Evolutionary conservation across 2,113 vertebrate genomes (phyloP).

Genomic region (Protobothrops flavoviridis): DNA sequence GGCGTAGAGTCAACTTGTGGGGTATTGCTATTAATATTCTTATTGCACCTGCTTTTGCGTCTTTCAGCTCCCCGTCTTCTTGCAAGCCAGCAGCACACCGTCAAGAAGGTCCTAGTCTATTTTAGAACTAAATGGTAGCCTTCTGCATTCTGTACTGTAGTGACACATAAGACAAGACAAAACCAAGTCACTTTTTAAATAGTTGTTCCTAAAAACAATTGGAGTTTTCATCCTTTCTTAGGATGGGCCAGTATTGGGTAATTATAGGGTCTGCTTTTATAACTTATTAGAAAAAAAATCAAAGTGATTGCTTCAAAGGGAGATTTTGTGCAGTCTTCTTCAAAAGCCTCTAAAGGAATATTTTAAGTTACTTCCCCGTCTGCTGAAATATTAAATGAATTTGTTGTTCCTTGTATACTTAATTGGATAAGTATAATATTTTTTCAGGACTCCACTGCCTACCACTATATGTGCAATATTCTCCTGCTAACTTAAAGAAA

Average conservation of each 20-base stretch:
- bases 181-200: background rate
- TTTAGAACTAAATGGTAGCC: conserved; percentile 57
- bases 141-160: conserved; percentile 51
- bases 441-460: background rate
- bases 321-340: background rate
- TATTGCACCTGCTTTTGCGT: background rate
- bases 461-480: background rate
- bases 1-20: background rate
- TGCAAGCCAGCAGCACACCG: background rate
- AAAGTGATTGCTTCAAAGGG: background rate
- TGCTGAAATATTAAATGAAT: background rate
- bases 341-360: background rate
- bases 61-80: background rate
- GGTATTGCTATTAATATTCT: background rate
- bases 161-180: background rate
- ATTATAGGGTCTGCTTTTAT: background rate
- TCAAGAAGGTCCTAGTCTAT: conserved; percentile 5
- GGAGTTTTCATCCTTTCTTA: background rate
- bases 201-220: background rate
- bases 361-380: background rate
- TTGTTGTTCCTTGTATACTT: background rate
- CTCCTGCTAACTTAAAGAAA: background rate
- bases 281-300: background rate
- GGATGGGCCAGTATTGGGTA: background rate
- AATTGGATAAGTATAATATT: background rate